Percentiles rank a stretch among this genome's conserved stretches.
Conservation (phyloP, 2,888 invertebrate species). For the Calliphora vomitoria region DNA sequence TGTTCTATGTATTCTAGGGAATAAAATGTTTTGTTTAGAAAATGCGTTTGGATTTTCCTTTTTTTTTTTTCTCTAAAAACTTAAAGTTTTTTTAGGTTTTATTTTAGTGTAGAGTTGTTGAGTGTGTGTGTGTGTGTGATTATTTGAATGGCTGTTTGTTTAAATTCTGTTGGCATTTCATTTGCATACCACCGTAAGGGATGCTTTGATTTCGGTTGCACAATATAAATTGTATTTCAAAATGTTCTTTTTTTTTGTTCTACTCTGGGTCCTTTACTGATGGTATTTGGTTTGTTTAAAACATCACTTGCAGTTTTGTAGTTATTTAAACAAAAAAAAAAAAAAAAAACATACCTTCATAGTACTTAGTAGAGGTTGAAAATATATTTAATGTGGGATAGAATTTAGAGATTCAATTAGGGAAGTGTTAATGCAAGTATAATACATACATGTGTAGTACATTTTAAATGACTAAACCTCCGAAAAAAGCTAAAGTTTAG, state of each 20-base stretch:
- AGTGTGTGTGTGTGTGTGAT: slow-evolving; percentile 11
- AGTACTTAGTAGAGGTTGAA: neutral
- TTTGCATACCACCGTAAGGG: slow-evolving; percentile 66
- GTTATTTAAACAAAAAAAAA: slow-evolving; percentile 13
- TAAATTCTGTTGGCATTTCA: slow-evolving; percentile 63
- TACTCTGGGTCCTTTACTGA: neutral
- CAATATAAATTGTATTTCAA: slow-evolving; percentile 54
- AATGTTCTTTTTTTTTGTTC: slow-evolving; percentile 27
- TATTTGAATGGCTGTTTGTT: slow-evolving; percentile 51
- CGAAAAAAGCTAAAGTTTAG: no score
- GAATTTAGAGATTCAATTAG: neutral
- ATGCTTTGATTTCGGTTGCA: slow-evolving; percentile 63
- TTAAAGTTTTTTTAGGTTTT: neutral
- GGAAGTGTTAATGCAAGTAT: no score
- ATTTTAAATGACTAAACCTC: no score
- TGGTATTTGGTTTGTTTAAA: slow-evolving; percentile 49
- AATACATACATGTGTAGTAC: no score
- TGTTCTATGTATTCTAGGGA: neutral
- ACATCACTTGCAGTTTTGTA: slow-evolving; percentile 63
- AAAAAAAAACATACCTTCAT: neutral
- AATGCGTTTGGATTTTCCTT: slow-evolving; percentile 35
- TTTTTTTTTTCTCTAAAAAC: neutral
- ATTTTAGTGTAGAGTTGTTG: slow-evolving; percentile 9
- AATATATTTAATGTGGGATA: neutral
- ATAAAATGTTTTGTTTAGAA: slow-evolving; percentile 63